Percentiles rank a stretch among this genome's conserved stretches.
phyloP scores from a whole-genome alignment of 35 echinoderm and acorn worm species.

The Lytechinus variegatus region DNA sequence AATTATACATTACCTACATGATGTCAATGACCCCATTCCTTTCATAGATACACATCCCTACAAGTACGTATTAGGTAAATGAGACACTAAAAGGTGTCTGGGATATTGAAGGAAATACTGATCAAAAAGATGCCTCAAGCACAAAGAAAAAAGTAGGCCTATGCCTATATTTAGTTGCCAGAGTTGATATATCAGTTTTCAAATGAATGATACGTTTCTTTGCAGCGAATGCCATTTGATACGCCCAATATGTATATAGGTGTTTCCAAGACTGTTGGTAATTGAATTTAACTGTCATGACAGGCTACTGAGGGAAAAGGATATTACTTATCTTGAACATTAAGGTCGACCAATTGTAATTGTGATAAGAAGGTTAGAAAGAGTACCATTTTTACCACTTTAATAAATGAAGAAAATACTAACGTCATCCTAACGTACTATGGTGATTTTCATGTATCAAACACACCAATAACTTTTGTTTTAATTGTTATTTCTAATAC shows the following conservation, averaged over 20 bases:
- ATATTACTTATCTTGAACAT: neutral
- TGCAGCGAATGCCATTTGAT: neutral
- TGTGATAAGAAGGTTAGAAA: neutral
- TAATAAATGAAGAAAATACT: too few relatives aligned
- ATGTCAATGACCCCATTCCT: neutral
- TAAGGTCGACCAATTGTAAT: neutral
- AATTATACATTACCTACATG: neutral
- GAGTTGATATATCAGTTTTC: neutral
- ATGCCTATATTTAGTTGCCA: neutral
- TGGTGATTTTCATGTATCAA: too few relatives aligned
- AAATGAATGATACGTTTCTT: neutral
- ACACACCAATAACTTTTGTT: too few relatives aligned
- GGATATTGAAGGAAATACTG: neutral
- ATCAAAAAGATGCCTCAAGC: constrained; percentile 11
- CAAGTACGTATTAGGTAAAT: neutral
- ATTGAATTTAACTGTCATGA: neutral
- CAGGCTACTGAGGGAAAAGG: neutral
- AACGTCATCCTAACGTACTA: too few relatives aligned
- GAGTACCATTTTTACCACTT: neutral
- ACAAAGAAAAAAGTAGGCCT: neutral
- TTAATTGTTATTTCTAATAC: too few relatives aligned
- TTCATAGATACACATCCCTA: neutral
- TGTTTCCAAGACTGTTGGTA: neutral
- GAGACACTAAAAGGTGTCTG: neutral
- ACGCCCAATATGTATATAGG: neutral